Base-by-base conservation (phyloP, 1,140 invertebrate species). In the Drosophila punjabiensis region DNA sequence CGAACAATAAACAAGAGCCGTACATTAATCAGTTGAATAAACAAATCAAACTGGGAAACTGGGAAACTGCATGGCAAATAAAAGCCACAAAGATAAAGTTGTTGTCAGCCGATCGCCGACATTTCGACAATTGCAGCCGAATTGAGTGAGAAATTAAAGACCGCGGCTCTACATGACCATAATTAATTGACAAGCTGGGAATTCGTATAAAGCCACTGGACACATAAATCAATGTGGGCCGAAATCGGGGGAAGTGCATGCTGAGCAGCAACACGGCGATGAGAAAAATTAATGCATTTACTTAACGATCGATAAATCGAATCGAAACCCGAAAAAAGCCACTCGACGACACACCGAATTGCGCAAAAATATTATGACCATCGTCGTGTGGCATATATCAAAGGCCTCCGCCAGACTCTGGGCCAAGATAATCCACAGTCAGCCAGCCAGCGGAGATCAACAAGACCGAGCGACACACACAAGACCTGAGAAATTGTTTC, bases 361-460 rank as follows among this genome's bases (percentile, higher is more conserved):
- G 85, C 85, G 86, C 86, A 89, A 89, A 89, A 89, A 89, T 89
- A 90, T 89, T 89, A 89, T 86, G 86, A 90, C 82, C 86, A 82
- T 82, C 86, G 82, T 63, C 86, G 76, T 87, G 83, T 85, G 82
- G 82, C 68, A 79, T 70, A 84, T 84, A 85, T 87, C 84, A 87
- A 89, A 87, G 84, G 84, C 84, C 76, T 75, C 70, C 80, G 71
- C 60, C 50, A 45, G 43, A 71, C 39, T 73, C 13, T 73, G 67
- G 67, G 32, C 70, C 70, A 43, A 61, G 71, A 74, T 74, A 74
- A 39, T 75, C 37, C 71, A 47, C 71, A 47, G 32, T 18, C 32
- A 37, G 39, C 35, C 32, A 37, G 39, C 35, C 67, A 68, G 67
- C 79, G 58, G 58, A 73, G 70, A 84, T 75, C 82, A 81, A 81